A percentile compares a stretch with the other conserved stretches of the same genome.
phyloP scores from a whole-genome alignment of 2,797 vertebrate species.

The Microtus obscurus region DNA sequence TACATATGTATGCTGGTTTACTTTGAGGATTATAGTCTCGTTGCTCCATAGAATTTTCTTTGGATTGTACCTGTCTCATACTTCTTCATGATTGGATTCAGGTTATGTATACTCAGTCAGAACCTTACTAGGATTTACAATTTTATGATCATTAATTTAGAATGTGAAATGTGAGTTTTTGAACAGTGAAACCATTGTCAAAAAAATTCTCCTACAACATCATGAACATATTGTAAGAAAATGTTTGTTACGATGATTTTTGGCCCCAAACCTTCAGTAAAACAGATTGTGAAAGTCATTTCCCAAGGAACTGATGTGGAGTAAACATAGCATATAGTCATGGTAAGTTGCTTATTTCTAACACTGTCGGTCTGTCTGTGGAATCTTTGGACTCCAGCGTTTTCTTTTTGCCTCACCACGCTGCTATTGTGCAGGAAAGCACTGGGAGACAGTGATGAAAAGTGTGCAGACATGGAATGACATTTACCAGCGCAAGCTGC shows the following conservation, averaged over 20 bases:
- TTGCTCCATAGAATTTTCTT: constrained; percentile 50
- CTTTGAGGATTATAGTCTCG: neutral
- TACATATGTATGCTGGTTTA: neutral
- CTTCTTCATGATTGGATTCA: constrained; percentile 22
- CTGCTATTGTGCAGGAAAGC: neutral
- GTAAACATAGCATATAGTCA: neutral
- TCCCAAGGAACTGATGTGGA: neutral
- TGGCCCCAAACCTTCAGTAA: neutral
- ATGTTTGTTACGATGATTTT: constrained; percentile 18
- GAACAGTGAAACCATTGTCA: constrained; percentile 31
- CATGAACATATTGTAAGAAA: neutral
- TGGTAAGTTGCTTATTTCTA: neutral
- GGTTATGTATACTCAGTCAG: neutral
- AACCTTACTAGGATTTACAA: constrained; percentile 46
- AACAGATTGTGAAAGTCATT: constrained; percentile 33
- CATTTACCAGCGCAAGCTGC: constrained; percentile 27
- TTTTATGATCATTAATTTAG: constrained; percentile 59
- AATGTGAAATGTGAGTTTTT: constrained; percentile 41
- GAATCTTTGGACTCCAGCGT: neutral
- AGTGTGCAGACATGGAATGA: neutral
- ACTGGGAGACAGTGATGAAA: constrained; percentile 26
- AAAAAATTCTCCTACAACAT: constrained; percentile 31
- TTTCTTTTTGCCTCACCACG: neutral
- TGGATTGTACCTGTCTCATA: constrained; percentile 43
- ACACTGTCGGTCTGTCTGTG: neutral